phyloP scores from a whole-genome alignment of 2,113 vertebrate genomes.

The Colinus virginianus region DNA sequence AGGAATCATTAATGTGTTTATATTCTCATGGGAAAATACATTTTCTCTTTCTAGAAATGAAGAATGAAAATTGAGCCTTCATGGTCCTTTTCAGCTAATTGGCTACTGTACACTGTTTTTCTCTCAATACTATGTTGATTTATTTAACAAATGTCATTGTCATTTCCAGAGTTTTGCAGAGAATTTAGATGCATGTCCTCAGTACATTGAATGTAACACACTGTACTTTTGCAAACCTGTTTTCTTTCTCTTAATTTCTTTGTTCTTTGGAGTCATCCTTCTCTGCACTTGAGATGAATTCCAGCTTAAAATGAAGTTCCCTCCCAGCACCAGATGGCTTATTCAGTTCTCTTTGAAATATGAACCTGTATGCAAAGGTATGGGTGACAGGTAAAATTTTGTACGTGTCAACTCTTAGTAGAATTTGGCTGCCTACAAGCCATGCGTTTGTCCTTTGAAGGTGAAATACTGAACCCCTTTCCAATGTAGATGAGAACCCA shows the following conservation, averaged over 20 bases:
- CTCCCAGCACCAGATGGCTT: neutral
- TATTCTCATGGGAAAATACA: neutral
- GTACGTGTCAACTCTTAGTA: neutral
- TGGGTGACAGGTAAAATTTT: neutral
- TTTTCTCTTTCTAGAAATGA: conserved; percentile 49
- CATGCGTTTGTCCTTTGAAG: neutral
- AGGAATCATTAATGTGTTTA: conserved; percentile 19
- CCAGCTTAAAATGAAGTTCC: neutral
- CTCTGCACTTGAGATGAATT: neutral
- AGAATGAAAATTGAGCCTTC: conserved; percentile 19
- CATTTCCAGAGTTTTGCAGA: neutral
- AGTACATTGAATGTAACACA: neutral
- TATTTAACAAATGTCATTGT: conserved; percentile 10
- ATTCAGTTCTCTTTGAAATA: neutral
- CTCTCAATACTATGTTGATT: neutral
- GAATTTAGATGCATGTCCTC: neutral
- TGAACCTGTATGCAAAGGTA: neutral
- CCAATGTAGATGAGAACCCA: accelerated
- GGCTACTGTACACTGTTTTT: neutral
- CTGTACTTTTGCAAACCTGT: neutral
- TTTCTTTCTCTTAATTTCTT: neutral
- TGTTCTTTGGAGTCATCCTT: neutral
- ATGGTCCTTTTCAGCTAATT: neutral
- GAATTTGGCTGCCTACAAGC: neutral
- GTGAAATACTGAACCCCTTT: neutral